Conservation (phyloP, 1,140 invertebrate genomes). For the Philopotamus ludificatus region DNA sequence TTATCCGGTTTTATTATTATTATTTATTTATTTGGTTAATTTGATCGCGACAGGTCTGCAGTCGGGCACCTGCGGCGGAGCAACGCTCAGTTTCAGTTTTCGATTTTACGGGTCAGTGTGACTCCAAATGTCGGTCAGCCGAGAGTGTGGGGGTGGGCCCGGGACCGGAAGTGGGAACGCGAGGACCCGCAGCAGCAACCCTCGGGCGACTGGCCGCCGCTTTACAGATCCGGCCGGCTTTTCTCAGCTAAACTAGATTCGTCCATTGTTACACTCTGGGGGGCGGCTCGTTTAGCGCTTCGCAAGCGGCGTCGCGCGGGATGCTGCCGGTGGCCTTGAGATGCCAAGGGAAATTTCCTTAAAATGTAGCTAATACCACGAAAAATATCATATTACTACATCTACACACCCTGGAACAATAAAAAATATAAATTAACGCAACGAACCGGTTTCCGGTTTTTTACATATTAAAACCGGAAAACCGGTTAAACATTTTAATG, state of each 20-base stretch:
- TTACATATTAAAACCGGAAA: too few relatives aligned
- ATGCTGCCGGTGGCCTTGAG: not conserved
- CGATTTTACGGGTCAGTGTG: not conserved
- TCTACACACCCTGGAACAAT: not conserved
- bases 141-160: not conserved
- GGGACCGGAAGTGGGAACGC: constrained; percentile 4
- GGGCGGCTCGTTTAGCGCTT: constrained; percentile 9
- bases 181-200: constrained; percentile 4
- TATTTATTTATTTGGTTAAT: too few relatives aligned
- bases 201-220: constrained; percentile 30
- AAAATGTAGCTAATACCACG: not conserved
- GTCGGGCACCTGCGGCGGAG: too few relatives aligned
- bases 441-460: too few relatives aligned
- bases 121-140: not conserved
- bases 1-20: too few relatives aligned
- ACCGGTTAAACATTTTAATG: too few relatives aligned
- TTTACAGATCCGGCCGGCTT: constrained; percentile 34
- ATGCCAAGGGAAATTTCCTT: constrained; percentile 3
- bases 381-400: not conserved
- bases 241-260: constrained; percentile 42
- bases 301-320: not conserved
- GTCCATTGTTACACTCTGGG: constrained; percentile 41
- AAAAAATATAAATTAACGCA: not conserved
- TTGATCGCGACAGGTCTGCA: too few relatives aligned
- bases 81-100: too few relatives aligned